Evolutionary conservation across 1,140 invertebrate genomes (phyloP).

Genomic region (Drosophila navojoa): DNA sequence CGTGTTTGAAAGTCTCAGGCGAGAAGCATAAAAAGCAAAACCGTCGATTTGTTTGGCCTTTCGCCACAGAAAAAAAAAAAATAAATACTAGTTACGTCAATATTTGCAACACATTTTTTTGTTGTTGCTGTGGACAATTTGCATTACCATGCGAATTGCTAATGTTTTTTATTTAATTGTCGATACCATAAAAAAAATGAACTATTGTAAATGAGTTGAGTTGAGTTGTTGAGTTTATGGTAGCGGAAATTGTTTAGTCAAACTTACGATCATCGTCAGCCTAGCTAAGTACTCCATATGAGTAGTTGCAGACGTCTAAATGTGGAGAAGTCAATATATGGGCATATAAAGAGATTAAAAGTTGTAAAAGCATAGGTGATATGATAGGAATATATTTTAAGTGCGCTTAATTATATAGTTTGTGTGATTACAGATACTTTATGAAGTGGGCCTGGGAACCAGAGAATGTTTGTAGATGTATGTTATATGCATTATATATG

Average conservation of each 20-base stretch:
- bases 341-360: not conserved
- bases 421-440: not conserved
- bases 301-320: not conserved
- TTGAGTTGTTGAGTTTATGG: not conserved
- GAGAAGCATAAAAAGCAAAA: conserved; percentile 4
- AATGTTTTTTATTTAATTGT: conserved; percentile 63
- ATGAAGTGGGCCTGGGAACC: not conserved
- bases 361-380: no score
- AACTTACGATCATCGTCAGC: not conserved
- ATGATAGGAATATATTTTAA: no score
- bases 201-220: conserved; percentile 33
- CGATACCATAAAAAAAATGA: conserved; percentile 44
- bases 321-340: not conserved
- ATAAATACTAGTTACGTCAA: conserved; percentile 62
- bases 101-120: conserved; percentile 32
- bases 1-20: conserved; percentile 57
- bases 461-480: not conserved
- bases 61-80: conserved; percentile 58
- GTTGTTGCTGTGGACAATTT: conserved; percentile 49
- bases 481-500: no score
- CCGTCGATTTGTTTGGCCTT: conserved; percentile 44
- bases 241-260: not conserved
- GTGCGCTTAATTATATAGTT: no score
- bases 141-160: conserved; percentile 63
- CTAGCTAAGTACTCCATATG: not conserved